Conservation (phyloP, 1,140 invertebrate genomes). For the Paralvinella palmiformis region DNA sequence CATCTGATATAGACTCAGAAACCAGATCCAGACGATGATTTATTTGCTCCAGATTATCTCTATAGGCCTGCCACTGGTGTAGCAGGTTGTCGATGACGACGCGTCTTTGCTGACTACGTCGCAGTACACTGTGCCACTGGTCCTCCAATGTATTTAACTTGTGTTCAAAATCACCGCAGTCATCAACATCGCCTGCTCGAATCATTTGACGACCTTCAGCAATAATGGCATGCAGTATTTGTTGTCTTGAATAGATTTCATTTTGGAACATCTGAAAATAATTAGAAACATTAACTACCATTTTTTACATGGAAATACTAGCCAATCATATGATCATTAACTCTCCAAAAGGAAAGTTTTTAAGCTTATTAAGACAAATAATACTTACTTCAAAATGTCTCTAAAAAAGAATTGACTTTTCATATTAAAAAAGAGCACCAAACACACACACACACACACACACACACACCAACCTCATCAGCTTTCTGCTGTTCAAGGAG, state of each 20-base stretch:
- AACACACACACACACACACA: not conserved
- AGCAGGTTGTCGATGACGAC: conserved; percentile 63
- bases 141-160: conserved; percentile 73
- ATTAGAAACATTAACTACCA: not conserved
- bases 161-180: conserved; percentile 47
- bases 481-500: conserved; percentile 37
- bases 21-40: not conserved
- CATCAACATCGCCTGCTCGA: conserved; percentile 35
- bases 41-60: not conserved
- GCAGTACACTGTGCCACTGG: conserved; percentile 77
- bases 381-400: not conserved
- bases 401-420: not conserved
- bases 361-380: not conserved
- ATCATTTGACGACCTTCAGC: conserved; percentile 43
- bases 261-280: conserved; percentile 38
- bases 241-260: conserved; percentile 40
- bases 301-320: not conserved
- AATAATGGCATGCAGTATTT: conserved; percentile 42
- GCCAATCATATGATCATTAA: not conserved
- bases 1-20: not conserved
- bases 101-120: conserved; percentile 73
- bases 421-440: not conserved
- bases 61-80: conserved; percentile 58
- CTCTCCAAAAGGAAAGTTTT: not conserved
- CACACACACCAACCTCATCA: conserved; percentile 32